A percentile compares a stretch with the other conserved stretches of the same genome.
These are phyloP conservation scores for Drosophila monieri DNA, from an alignment of 2,888 invertebrate species.

Conservation along the genomic window DNA sequence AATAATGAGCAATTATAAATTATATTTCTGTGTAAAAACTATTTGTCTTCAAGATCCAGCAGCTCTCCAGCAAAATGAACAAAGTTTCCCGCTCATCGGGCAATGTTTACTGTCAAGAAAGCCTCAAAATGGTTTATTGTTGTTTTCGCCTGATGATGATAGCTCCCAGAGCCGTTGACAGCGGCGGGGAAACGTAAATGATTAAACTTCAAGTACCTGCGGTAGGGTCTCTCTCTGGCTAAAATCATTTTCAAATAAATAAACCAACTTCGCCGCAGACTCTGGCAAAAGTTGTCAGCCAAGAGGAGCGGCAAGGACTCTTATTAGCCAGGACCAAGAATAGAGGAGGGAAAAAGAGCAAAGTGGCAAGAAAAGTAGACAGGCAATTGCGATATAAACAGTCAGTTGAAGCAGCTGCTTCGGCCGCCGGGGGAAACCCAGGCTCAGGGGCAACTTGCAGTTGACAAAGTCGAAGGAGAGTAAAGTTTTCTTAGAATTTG, in stretches of 20 bases:
- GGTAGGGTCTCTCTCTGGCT: conserved; percentile 24
- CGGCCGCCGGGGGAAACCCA: conserved; percentile 7
- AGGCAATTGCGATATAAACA: conserved; percentile 70
- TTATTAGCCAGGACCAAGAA: conserved; percentile 58
- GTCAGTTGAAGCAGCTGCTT: conserved; percentile 49
- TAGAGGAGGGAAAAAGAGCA: conserved; percentile 21
- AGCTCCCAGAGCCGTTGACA: conserved; percentile 36
- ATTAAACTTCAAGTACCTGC: conserved; percentile 74
- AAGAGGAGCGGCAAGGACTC: conserved; percentile 27
- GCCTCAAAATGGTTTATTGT: conserved; percentile 15
- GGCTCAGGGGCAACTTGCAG: conserved; percentile 27
- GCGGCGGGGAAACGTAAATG: conserved; percentile 57
- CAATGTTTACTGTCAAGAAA: conserved; percentile 16
- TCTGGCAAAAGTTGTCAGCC: conserved; percentile 21
- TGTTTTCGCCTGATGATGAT: conserved; percentile 11
- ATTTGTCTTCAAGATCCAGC: not conserved
- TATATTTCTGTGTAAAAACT: not conserved
- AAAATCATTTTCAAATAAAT: conserved; percentile 70
- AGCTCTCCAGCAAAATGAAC: not conserved
- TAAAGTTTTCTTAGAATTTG: conserved; percentile 62
- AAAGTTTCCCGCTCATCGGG: conserved; percentile 15
- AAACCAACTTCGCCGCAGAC: conserved; percentile 44
- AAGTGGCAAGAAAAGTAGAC: conserved; percentile 42
- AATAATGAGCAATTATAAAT: not conserved
- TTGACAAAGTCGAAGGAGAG: conserved; percentile 62